A percentile compares a stretch with the other conserved stretches of the same genome.
These are phyloP conservation scores for Pelusios castaneus DNA, from an alignment of 2,113 vertebrate genomes.

Conservation along the genomic window DNA sequence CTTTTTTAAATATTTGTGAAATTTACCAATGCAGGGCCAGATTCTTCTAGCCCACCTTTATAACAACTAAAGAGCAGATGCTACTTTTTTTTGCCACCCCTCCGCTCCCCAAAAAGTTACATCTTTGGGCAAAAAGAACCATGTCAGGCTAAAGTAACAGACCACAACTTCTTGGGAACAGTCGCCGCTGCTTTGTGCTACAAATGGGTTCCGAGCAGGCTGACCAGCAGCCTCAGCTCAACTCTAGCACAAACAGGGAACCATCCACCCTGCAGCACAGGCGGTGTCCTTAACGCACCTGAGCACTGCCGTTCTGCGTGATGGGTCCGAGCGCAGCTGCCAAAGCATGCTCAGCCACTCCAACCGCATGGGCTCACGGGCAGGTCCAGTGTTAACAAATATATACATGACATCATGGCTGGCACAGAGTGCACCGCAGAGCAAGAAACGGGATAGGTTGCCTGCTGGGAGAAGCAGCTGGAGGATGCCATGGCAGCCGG, in stretches of 20 bases:
- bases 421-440: slow-evolving; percentile 35
- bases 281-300: neutral
- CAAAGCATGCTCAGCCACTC: neutral
- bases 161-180: neutral
- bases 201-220: slow-evolving; percentile 4
- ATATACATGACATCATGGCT: slow-evolving; percentile 49
- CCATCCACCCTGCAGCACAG: neutral
- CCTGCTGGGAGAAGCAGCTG: neutral
- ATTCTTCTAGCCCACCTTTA: fast-evolving
- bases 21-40: fast-evolving
- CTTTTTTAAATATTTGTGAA: neutral
- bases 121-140: neutral
- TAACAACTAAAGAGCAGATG: neutral
- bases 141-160: neutral
- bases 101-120: neutral
- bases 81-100: neutral
- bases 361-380: neutral
- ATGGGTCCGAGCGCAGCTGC: neutral
- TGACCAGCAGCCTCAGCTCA: neutral
- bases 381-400: neutral
- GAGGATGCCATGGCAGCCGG: fast-evolving
- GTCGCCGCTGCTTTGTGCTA: neutral
- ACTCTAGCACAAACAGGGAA: neutral
- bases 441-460: neutral
- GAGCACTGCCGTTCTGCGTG: neutral